Evolutionary conservation across 2,113 vertebrate genomes (phyloP).

Genomic region (Junco hyemalis): DNA sequence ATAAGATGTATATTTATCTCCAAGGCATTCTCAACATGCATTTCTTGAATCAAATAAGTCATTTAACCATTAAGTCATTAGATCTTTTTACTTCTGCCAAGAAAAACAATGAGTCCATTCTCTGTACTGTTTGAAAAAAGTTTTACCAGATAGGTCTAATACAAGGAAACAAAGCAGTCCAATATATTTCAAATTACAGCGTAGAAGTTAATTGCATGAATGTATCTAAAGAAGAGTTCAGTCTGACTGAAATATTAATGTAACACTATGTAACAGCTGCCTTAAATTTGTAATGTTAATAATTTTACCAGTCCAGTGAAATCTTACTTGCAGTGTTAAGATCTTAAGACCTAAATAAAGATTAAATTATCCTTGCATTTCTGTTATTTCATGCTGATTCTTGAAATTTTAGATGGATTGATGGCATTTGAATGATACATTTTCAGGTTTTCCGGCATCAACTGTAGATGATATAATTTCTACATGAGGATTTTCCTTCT

Average conservation of each 20-base stretch:
- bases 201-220: neutral
- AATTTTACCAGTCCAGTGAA: constrained; percentile 22
- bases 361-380: neutral
- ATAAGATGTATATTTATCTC: constrained; percentile 23
- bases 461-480: neutral
- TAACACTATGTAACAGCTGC: constrained; percentile 42
- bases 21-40: neutral
- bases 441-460: neutral
- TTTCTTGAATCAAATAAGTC: constrained; percentile 32
- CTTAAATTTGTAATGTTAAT: constrained; percentile 45
- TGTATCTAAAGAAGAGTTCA: neutral
- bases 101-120: constrained; percentile 12
- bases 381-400: neutral
- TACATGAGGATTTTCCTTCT: neutral
- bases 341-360: constrained; percentile 65
- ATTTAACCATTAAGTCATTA: constrained; percentile 23
- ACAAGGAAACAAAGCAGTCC: neutral
- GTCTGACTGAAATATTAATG: constrained; percentile 24
- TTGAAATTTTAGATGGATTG: neutral
- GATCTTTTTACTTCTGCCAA: constrained; percentile 7
- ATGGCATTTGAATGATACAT: neutral
- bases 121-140: constrained; percentile 43
- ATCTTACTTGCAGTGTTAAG: constrained; percentile 6
- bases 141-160: constrained; percentile 5
- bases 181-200: neutral